Percentiles rank a stretch among this genome's conserved stretches.
phyloP scores from a whole-genome alignment of 2,888 invertebrate species.

The Tetragonisca angustula region DNA sequence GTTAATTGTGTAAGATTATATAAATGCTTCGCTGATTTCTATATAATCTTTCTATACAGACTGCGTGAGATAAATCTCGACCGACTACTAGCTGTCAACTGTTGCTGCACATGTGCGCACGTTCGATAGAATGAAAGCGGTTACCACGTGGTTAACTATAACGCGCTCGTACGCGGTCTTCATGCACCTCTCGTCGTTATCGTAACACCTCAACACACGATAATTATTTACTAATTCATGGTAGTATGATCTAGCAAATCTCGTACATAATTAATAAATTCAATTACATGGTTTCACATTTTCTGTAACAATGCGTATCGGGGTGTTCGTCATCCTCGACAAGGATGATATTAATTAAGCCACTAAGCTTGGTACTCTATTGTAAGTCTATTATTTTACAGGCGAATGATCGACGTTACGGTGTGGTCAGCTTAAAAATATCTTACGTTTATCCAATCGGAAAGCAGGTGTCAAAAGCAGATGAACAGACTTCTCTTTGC shows the following conservation, averaged over 20 bases:
- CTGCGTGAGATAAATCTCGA: slow-evolving; percentile 4
- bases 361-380: neutral
- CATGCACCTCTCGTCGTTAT: slow-evolving; percentile 28
- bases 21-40: neutral
- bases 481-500: neutral
- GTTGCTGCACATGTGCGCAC: slow-evolving; percentile 39
- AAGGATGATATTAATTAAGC: neutral
- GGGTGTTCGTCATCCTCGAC: no score
- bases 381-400: neutral
- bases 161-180: slow-evolving; percentile 41
- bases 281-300: neutral
- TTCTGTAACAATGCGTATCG: neutral
- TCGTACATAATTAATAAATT: neutral
- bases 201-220: neutral
- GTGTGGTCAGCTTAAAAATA: neutral
- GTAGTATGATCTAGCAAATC: neutral
- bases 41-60: neutral
- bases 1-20: neutral
- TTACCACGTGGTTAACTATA: slow-evolving; percentile 59
- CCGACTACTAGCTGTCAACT: slow-evolving; percentile 29
- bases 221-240: slow-evolving; percentile 34
- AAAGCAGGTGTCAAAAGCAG: neutral
- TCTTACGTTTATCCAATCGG: slow-evolving; percentile 46
- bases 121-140: slow-evolving; percentile 49
- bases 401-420: neutral